Conservation (phyloP, 2,888 invertebrate species). For the Argyra leucocephala region DNA sequence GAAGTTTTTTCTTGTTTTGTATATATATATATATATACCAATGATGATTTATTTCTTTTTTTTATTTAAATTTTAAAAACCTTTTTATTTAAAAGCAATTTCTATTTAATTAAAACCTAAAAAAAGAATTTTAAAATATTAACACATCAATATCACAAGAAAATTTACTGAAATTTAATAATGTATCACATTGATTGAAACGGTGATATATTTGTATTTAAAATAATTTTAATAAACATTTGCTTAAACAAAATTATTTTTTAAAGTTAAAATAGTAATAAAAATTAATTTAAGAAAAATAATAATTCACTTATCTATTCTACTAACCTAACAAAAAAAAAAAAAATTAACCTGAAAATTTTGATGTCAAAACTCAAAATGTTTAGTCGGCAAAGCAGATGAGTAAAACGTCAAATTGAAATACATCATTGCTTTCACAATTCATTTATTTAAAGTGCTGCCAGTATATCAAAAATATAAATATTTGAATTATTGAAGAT, state of each 20-base stretch:
- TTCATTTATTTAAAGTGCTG: too few species aligned
- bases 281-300: too few species aligned
- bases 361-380: not conserved
- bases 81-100: not conserved
- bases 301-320: too few species aligned
- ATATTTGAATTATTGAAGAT: too few species aligned
- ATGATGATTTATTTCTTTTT: not conserved
- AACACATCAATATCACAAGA: too few species aligned
- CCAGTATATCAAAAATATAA: not conserved
- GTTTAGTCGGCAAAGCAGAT: conserved; percentile 1
- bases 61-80: not conserved
- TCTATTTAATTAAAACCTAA: not conserved
- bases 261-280: not conserved
- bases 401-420: not conserved
- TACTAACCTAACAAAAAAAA: not conserved
- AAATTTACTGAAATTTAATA: too few species aligned
- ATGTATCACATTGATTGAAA: not conserved
- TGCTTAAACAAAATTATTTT: not conserved
- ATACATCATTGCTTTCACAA: too few species aligned
- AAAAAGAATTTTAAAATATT: not conserved
- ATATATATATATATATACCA: conserved; percentile 10
- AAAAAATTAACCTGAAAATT: not conserved
- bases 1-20: conserved; percentile 25
- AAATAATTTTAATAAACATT: too few species aligned
- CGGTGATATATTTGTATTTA: not conserved